Evolutionary conservation across 2,888 invertebrate species (phyloP), one percentile per base, ranked within the genome.

Genomic region (Morpho helenor): DNA sequence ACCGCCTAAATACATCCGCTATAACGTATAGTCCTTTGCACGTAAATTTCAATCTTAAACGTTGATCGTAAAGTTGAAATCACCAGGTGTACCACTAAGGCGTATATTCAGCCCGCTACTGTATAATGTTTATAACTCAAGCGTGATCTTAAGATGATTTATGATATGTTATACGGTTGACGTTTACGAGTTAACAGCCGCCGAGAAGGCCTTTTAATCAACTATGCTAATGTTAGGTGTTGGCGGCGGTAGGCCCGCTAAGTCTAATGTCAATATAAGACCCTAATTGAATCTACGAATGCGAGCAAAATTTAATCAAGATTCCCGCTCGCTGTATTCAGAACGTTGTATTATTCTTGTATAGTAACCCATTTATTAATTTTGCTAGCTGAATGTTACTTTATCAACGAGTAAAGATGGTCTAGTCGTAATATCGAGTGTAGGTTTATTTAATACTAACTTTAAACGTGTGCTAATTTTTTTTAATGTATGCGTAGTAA

Each of bases 101-200:
- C 63, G 71, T 69, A 69, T 68, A 66, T 68, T 78, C 60, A 69
- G 70, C 53, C 73, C 75, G 65, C 71, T 73, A 70, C 73, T 76
- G 72, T 75, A 78, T 75, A 76, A 72, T 78, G 75, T 78, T 60
- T 79, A 77, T 79, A 77, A 82, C 80, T 81, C 82, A 83, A 80
- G 80, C 83, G 80, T 85, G 85, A 86, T 86, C 84, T 86, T 84
- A 80, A 85, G 87, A 89, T 90, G 89, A 90, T 89, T 90, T 89
- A 90, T 89, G 86, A 85, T 78, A 80, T 81, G 82, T 82, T 77
- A 80, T 82, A 85, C 79, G 79, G 80, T 78, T 87, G 88, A 90
- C 88, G 80, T 88, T 87, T 84, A 88, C 87, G 84, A 87, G 82
- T 84, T 87, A 85, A 87, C 88, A 84, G 79, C 76, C 73, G 76